phyloP scores from a whole-genome alignment of 2,888 invertebrate genomes.

The Archaeoteleia sp. region DNA sequence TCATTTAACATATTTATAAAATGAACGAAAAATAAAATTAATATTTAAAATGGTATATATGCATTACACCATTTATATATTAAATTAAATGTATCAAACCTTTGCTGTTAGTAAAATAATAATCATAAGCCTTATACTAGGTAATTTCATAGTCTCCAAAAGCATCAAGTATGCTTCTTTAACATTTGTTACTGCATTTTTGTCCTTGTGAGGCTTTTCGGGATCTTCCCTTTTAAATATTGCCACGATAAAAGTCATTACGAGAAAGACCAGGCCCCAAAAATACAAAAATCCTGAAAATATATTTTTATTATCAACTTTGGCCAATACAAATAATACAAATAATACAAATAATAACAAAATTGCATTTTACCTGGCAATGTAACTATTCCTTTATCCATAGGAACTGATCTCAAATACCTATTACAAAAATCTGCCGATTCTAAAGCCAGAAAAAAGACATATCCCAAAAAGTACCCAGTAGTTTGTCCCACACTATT shows the following conservation, averaged over 20 bases:
- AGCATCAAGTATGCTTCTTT: constrained; percentile 88
- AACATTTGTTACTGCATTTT: constrained; percentile 76
- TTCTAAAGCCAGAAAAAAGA: constrained; percentile 96
- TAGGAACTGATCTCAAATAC: constrained; percentile 86
- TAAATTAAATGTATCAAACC: constrained; percentile 78
- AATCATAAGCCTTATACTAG: constrained; percentile 86
- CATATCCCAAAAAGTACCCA: constrained; percentile 97
- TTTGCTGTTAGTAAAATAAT: constrained; percentile 92
- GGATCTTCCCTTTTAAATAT: constrained; percentile 88
- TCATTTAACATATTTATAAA: too few relatives aligned
- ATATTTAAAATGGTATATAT: too few relatives aligned
- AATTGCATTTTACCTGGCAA: constrained; percentile 75
- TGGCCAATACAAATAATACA: too few relatives aligned
- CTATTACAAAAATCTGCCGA: constrained; percentile 96
- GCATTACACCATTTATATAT: too few relatives aligned
- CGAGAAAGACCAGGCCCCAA: constrained; percentile 95
- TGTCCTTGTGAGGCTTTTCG: constrained; percentile 70
- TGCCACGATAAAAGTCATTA: constrained; percentile 92
- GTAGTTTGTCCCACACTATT: constrained; percentile 99
- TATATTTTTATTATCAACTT: constrained; percentile 15
- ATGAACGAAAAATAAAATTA: too few relatives aligned
- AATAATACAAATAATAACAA: constrained; percentile 9
- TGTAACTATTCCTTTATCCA: constrained; percentile 83
- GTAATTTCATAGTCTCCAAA: constrained; percentile 87
- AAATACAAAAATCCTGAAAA: constrained; percentile 89